Percentiles rank a stretch among this genome's conserved stretches.
These are phyloP conservation scores for Cheilosia variabilis DNA, from an alignment of 2,888 invertebrate species.

Conservation along the genomic window DNA sequence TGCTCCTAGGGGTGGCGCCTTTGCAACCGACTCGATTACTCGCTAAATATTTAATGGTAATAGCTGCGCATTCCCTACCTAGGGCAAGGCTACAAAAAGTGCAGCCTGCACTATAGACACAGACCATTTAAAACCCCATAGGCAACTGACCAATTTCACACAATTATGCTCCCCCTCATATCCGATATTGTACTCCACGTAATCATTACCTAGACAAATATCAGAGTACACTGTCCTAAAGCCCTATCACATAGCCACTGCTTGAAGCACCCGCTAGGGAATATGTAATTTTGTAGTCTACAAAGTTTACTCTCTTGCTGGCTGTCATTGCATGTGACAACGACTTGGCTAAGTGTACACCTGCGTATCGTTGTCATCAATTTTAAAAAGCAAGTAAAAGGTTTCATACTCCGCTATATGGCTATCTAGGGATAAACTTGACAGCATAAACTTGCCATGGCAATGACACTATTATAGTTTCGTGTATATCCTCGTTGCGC, in stretches of 20 bases:
- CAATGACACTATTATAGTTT: constrained; percentile 59
- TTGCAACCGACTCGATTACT: constrained; percentile 4
- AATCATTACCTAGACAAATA: constrained; percentile 65
- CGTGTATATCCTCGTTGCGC: neutral
- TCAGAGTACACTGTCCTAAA: constrained; percentile 44
- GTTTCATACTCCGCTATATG: constrained; percentile 17
- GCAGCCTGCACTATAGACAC: constrained; percentile 15
- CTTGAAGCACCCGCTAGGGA: constrained; percentile 57
- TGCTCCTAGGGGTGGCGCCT: neutral
- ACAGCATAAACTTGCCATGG: constrained; percentile 61
- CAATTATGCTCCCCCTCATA: constrained; percentile 58
- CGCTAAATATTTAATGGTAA: constrained; percentile 56
- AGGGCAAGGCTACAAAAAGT: constrained; percentile 30
- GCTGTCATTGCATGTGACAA: constrained; percentile 53
- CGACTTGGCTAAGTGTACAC: constrained; percentile 67
- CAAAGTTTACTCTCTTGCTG: constrained; percentile 49
- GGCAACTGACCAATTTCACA: constrained; percentile 69
- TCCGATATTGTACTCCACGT: constrained; percentile 41
- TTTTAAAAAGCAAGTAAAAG: constrained; percentile 33
- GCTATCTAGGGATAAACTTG: constrained; percentile 65
- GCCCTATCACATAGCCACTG: constrained; percentile 8
- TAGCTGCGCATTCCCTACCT: constrained; percentile 34
- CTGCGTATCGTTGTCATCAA: constrained; percentile 69
- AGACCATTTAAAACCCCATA: constrained; percentile 27
- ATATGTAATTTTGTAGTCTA: constrained; percentile 64